phyloP scores from a whole-genome alignment of 2,888 invertebrate genomes.

The Teleiodes luculella region DNA sequence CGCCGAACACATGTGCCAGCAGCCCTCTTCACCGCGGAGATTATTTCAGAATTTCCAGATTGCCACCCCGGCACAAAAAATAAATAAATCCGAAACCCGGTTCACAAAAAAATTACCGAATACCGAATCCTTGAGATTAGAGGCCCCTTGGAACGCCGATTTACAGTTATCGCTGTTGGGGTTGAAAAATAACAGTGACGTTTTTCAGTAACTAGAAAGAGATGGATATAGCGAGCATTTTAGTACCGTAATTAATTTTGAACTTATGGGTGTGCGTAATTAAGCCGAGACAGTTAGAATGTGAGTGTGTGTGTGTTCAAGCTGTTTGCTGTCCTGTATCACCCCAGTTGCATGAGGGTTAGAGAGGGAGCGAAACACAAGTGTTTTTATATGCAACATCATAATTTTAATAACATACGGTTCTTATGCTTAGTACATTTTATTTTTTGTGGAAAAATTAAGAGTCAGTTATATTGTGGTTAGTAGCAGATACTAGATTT shows the following conservation, averaged over 20 bases:
- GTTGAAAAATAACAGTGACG: constrained; percentile 33
- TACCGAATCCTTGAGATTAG: constrained; percentile 62
- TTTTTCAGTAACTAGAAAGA: constrained; percentile 32
- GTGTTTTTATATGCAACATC: neutral
- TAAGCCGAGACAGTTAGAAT: constrained; percentile 29
- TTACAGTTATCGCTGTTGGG: constrained; percentile 56
- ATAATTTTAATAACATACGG: constrained; percentile 17
- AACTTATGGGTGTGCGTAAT: constrained; percentile 30
- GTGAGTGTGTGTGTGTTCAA: constrained; percentile 11
- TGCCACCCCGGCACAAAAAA: constrained; percentile 76
- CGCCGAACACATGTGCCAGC: constrained; percentile 70
- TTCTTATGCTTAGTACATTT: neutral
- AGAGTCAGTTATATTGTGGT: no score
- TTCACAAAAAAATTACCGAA: constrained; percentile 62
- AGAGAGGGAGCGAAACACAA: constrained; percentile 6
- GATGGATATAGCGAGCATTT: constrained; percentile 14
- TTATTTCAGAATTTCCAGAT: constrained; percentile 77
- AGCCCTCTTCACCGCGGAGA: constrained; percentile 63
- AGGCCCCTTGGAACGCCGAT: constrained; percentile 66
- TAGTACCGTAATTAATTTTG: neutral
- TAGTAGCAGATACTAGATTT: no score
- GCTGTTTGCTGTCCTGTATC: constrained; percentile 21
- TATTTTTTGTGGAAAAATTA: neutral
- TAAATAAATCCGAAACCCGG: constrained; percentile 67
- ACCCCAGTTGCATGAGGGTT: neutral